Conservation (phyloP, 1,140 invertebrate genomes). For the Mactra quadrangularis region DNA sequence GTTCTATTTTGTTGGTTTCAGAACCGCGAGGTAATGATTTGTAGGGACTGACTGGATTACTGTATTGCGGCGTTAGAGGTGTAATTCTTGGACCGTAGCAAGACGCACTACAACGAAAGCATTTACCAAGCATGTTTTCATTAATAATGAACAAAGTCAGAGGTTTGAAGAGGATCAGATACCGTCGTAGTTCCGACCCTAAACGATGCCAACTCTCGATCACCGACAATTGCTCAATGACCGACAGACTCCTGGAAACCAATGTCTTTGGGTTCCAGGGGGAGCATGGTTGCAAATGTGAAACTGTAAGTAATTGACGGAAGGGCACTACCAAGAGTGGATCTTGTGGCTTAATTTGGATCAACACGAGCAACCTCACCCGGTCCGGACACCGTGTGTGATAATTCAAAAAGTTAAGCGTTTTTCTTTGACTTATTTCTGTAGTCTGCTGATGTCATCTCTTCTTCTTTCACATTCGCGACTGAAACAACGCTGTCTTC, state of each 20-base stretch:
- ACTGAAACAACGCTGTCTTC: too few species aligned
- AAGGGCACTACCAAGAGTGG: not conserved
- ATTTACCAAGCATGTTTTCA: slow-evolving; percentile 93
- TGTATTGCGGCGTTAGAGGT: too few species aligned
- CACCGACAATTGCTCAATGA: not conserved
- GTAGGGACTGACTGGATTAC: too few species aligned
- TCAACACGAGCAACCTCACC: not conserved
- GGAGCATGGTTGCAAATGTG: slow-evolving; percentile 96
- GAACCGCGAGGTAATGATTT: too few species aligned
- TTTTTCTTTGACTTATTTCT: too few species aligned
- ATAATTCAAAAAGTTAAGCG: too few species aligned
- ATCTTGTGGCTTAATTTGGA: not conserved
- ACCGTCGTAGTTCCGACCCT: slow-evolving; percentile 94
- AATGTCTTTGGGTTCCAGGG: slow-evolving; percentile 92
- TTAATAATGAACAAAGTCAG: slow-evolving; percentile 94
- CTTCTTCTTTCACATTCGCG: too few species aligned
- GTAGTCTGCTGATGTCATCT: too few species aligned
- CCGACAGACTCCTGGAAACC: slow-evolving; percentile 85
- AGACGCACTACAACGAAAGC: too few species aligned
- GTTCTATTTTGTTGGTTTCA: too few species aligned
- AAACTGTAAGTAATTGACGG: slow-evolving; percentile 93
- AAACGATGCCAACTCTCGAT: slow-evolving; percentile 91
- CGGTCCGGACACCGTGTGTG: not conserved
- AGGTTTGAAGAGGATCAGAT: too few species aligned
- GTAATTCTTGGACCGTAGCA: too few species aligned